phyloP scores from a whole-genome alignment of 2,888 invertebrate genomes.

The Eulithis testata region DNA sequence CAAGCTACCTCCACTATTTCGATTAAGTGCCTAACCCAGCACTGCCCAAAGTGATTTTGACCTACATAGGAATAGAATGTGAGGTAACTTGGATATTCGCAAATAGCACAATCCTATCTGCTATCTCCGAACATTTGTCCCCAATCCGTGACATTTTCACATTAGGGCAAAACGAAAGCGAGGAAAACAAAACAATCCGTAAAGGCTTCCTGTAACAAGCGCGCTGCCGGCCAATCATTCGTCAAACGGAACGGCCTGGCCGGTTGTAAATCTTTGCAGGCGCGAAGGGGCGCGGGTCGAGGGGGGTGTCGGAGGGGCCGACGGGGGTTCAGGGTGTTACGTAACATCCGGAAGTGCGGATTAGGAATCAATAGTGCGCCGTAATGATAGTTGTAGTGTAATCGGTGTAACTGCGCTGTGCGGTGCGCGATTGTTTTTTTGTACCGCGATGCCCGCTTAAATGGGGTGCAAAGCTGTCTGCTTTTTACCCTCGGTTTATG shows the following conservation, averaged over 20 bases:
- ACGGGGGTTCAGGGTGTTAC: constrained; percentile 60
- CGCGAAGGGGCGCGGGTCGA: constrained; percentile 45
- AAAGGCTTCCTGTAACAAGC: constrained; percentile 64
- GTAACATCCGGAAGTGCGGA: constrained; percentile 84
- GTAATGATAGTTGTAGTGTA: constrained; percentile 83
- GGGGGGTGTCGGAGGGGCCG: constrained; percentile 38
- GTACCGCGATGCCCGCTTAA: constrained; percentile 16
- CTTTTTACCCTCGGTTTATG: neutral
- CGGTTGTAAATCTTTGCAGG: constrained; percentile 76
- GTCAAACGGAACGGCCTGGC: constrained; percentile 73
- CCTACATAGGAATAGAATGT: constrained; percentile 24
- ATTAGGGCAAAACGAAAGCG: constrained; percentile 47
- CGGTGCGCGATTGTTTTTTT: constrained; percentile 58
- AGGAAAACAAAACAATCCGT: constrained; percentile 66
- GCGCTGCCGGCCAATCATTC: constrained; percentile 77
- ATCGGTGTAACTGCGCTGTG: constrained; percentile 74
- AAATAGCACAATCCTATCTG: constrained; percentile 32
- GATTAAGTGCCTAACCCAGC: constrained; percentile 17
- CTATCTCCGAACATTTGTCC: constrained; percentile 45
- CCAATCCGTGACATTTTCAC: constrained; percentile 45
- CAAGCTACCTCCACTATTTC: constrained; percentile 11
- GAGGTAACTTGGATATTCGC: constrained; percentile 15
- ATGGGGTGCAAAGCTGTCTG: constrained; percentile 14
- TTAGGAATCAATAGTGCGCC: constrained; percentile 84
- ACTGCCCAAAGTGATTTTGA: constrained; percentile 19